Evolutionary conservation across 2,113 vertebrate genomes (phyloP), one percentile per base, ranked within the genome.

Genomic region (Collichthys lucidus): DNA sequence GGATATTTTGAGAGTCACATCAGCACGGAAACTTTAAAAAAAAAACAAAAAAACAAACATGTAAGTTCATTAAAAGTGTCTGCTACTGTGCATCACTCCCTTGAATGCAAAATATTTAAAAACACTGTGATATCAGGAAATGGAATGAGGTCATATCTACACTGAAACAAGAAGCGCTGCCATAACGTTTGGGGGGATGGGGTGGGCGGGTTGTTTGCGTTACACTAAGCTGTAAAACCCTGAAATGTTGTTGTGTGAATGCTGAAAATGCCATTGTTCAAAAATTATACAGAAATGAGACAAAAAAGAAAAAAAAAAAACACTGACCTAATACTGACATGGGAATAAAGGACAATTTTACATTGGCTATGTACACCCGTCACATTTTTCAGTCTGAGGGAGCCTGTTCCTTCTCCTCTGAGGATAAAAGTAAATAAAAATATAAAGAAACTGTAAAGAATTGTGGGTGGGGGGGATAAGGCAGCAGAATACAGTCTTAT

Each of bases 401-500:
- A 80, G 24, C 60, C 26, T 74, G 24, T 22, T 56, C 35, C 50
- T 63, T 70, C 74, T 83, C 55, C 74, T 83, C 55, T 0, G 2
- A 79, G 77, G 80, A 63, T 83, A 29, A 79, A 91, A 87, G 85
- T 35, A 66, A 85, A 84, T 49, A 46, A 70, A 77, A 69, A 83
- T 0, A 2, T 22, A 67, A 86, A 79, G 11, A 82, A 89, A 85
- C 19, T 19, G 81, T 50, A 87, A 85, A 86, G 31, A 84, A 83
- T 1, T 40, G 35, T 29, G 31, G 31, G 31, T 42, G 68, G 77
- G 44, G 26, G 76, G 93, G 90, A 91, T 94, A 95, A 95, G 93
- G 94, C 94, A 94, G 92, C 93, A 93, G 89, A 90, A 93, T 92
- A 92, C 87, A 93, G 93, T 92, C 83, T 85, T 79, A 82, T 71